Percentiles rank a stretch among this genome's conserved stretches.
Conservation (phyloP, 2,113 vertebrate species). For the Osmerus mordax region DNA sequence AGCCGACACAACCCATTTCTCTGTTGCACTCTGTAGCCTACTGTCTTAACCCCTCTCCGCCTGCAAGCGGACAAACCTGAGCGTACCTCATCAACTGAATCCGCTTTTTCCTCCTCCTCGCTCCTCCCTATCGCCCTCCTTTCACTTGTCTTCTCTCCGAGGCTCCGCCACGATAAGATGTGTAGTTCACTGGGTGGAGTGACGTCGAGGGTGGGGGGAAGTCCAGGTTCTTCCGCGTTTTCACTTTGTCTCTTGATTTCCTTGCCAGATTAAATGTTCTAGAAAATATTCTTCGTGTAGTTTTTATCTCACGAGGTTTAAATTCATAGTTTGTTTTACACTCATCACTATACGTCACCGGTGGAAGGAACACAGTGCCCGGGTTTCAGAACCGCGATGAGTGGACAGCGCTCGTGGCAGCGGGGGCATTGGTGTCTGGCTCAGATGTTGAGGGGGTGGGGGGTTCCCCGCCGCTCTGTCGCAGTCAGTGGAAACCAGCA, state of each 20-base stretch:
- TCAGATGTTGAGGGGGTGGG: not conserved
- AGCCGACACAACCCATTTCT: constrained; percentile 86
- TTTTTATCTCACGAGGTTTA: not conserved
- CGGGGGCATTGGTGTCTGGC: constrained; percentile 19
- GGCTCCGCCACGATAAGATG: constrained; percentile 33
- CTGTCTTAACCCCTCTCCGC: constrained; percentile 47
- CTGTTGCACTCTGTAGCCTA: constrained; percentile 38
- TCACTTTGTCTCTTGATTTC: not conserved
- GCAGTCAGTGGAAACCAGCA: constrained; percentile 24
- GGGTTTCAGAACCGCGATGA: constrained; percentile 60
- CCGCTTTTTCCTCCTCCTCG: constrained; percentile 31
- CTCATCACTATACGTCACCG: constrained; percentile 49
- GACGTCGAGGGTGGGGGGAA: constrained; percentile 46
- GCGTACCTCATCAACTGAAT: constrained; percentile 70
- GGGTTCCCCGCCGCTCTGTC: constrained; percentile 17
- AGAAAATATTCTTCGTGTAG: not conserved
- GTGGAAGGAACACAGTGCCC: constrained; percentile 38
- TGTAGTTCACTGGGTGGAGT: constrained; percentile 48
- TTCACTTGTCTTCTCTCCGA: constrained; percentile 18
- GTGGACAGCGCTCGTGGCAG: constrained; percentile 57
- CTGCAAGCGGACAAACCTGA: constrained; percentile 48
- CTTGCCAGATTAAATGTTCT: not conserved
- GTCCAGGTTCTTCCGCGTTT: constrained; percentile 39
- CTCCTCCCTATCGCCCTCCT: constrained; percentile 6
- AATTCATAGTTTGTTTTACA: not conserved